phyloP scores from a whole-genome alignment of 1,140 invertebrate genomes.

The Trachelipus rathkii region DNA sequence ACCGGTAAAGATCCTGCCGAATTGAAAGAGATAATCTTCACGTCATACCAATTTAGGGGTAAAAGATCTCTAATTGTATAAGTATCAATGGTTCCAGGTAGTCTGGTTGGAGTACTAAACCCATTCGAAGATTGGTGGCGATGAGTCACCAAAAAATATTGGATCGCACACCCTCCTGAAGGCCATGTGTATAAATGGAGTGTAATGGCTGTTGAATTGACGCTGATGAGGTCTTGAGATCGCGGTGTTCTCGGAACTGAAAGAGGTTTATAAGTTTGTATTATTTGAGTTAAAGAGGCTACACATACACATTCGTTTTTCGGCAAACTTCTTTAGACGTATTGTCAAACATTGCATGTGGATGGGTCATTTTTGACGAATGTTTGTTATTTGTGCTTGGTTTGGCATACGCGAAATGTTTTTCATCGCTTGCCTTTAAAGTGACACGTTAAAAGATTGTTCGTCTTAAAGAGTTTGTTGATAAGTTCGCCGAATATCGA shows the following conservation, averaged over 20 bases:
- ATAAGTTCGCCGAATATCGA: too few species aligned
- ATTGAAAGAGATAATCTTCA: constrained; percentile 82
- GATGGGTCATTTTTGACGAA: too few species aligned
- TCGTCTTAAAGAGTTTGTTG: too few species aligned
- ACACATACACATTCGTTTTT: too few species aligned
- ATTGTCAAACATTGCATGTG: too few species aligned
- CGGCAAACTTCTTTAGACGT: too few species aligned
- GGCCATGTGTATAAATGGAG: constrained; percentile 76
- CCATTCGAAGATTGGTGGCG: constrained; percentile 47
- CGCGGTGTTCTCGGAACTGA: constrained; percentile 38
- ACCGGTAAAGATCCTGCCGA: constrained; percentile 74
- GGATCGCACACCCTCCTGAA: constrained; percentile 66
- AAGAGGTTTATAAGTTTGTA: too few species aligned
- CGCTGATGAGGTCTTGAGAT: constrained; percentile 38
- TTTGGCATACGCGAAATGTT: too few species aligned
- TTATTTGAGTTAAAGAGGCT: too few species aligned
- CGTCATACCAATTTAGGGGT: constrained; percentile 76
- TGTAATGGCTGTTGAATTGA: constrained; percentile 60
- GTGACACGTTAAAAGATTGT: too few species aligned
- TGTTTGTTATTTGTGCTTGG: too few species aligned
- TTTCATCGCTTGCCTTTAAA: too few species aligned
- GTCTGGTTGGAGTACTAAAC: constrained; percentile 43
- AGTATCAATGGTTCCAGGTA: constrained; percentile 31
- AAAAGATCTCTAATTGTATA: constrained; percentile 64
- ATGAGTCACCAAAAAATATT: constrained; percentile 62